Base-by-base conservation (phyloP, 1,140 invertebrate species). In the Drosophila punjabiensis region DNA sequence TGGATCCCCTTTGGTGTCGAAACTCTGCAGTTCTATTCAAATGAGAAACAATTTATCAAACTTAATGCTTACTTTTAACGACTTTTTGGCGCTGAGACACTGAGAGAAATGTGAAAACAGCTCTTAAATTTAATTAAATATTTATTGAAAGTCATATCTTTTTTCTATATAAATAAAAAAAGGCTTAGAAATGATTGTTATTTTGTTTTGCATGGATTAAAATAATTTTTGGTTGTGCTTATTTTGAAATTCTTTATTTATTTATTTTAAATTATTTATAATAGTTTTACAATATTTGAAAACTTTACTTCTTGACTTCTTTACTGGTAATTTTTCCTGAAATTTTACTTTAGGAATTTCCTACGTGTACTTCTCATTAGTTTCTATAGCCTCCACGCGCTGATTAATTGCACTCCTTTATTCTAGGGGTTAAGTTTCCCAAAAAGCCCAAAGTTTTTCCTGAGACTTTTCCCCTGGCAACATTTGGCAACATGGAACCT, bases 401-500 rank as follows among this genome's bases (percentile, higher is more conserved):
- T 74, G 70, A 74, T 74, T 74, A 74, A 74, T 74, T 74, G 47
- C 30, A 28, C 28, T 62, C 35, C 50, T 68, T 68, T 41, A 55
- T 59, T 48, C 39, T 28, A 30, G 11, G 45, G 10, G 39, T 20
- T 32, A 47, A 52, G 24, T 52, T 41, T 3, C 13, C 47, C 20
- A 4, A 39, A 56, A n/a, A 39, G 8, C 55, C 55, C 20, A 24
- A 50, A 62, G 39, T 81, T 81, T 68, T 81, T 50, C 45, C 28
- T 14, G 14, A 66, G 33, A 41, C 59, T 35, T 35, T 14, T 24
- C 14, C 55, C 47, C 35, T 75, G 77, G 59, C 39, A 65, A 64
- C 33, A 59, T 59, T 79, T 79, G 76, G 76, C 76, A 75, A 76
- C 62, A 58, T 74, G 69, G 63, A 62, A 79, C 60, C 81, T 84